Conservation (phyloP, 2,113 vertebrate genomes). For the Lophius piscatorius region DNA sequence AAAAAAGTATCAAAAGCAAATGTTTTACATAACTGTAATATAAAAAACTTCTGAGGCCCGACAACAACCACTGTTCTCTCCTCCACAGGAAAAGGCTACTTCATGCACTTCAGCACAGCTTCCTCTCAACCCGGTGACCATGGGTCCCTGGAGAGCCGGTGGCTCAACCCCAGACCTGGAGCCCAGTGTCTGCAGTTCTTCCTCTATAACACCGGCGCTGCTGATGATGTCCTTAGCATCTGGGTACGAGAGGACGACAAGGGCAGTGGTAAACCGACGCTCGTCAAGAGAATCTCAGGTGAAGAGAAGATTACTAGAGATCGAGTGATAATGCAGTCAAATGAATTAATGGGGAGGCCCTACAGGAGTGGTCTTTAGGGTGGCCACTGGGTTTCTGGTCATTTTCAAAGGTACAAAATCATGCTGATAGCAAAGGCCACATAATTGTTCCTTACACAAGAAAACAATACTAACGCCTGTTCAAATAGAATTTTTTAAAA, state of each 20-base stretch:
- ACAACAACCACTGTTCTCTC: neutral
- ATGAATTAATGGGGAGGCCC: no score
- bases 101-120: slow-evolving; percentile 87
- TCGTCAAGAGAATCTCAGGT: slow-evolving; percentile 83
- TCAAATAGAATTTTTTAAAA: no score
- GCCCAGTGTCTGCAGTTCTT: slow-evolving; percentile 91
- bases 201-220: slow-evolving; percentile 78
- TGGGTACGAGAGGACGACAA: slow-evolving; percentile 79
- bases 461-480: no score
- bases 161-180: slow-evolving; percentile 83
- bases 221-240: slow-evolving; percentile 80
- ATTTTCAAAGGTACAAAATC: no score
- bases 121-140: slow-evolving; percentile 45
- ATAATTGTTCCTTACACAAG: no score
- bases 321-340: no score
- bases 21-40: no score
- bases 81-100: slow-evolving; percentile 83
- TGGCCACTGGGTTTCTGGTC: no score
- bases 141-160: slow-evolving; percentile 83
- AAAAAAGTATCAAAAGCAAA: no score
- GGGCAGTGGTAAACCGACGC: slow-evolving; percentile 64
- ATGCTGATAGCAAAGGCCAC: no score
- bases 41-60: neutral
- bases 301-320: slow-evolving; percentile 6
- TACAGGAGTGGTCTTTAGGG: no score